Evolutionary conservation across 1,140 invertebrate species (phyloP), one percentile per base, ranked within the genome.

Genomic region (Drosophila lacertosa): DNA sequence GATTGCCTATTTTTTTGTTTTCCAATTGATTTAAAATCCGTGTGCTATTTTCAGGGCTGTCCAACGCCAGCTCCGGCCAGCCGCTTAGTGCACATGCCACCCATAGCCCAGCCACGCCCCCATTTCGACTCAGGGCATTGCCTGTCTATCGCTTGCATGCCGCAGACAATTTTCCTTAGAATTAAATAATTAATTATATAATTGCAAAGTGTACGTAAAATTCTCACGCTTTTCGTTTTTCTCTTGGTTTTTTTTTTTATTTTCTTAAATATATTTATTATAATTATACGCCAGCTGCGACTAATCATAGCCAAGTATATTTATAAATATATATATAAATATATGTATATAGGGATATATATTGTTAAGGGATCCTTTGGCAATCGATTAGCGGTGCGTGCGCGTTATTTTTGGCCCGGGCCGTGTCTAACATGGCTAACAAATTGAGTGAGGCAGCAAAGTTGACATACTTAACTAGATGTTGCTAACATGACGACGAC

Each of bases 191-290:
- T 73, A 76, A 76, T 76, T 73, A 76, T 76, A 67, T 75, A 75
- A 75, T 72, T 72, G 62, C 68, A 66, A 62, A 39, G 62, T 47
- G 33, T 55, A 67, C 63, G 69, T 48, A 67, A 72, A 62, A 72
- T 76, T 76, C 69, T 76, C 57, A 68, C 63, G 57, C 69, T 60
- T 60, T 35, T 18, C 24, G n/a, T 24, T 4, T 42, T n/a, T 48
- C 18, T 26, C n/a, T 26, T n/a, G 26, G 24, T 3, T 47, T 26
- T 39, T 24, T 32, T 26, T 7, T 32, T 22, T 9, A 13, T 29
- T 15, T 58, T 65, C 58, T 70, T 45, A 83, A 51, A 83, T 83
- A 81, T 82, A 82, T 78, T 82, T 84, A 83, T 83, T 76, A 86
- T 83, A 83, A 83, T 83, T 86, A 66, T 74, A 57, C 73, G 71